Conservation (phyloP, 2,113 vertebrate species). For the Xenopus borealis region DNA sequence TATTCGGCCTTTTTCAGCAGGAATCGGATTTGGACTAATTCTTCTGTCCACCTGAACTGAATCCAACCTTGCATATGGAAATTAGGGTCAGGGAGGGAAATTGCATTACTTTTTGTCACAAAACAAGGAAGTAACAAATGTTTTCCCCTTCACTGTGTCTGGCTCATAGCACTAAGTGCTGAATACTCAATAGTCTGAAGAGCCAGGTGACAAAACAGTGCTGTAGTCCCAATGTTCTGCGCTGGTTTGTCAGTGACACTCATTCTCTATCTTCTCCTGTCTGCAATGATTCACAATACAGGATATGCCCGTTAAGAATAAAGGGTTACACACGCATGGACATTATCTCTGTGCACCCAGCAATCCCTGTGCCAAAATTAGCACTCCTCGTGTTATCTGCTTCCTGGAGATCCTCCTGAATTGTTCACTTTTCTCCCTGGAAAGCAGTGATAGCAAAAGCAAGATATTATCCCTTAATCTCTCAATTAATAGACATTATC, state of each 20-base stretch:
- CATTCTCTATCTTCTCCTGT: conserved; percentile 16
- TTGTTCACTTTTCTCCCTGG: conserved; percentile 28
- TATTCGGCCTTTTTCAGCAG: no score
- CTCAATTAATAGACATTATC: conserved; percentile 15
- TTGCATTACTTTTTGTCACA: no score
- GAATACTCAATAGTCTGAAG: neutral
- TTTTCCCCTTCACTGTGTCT: no score
- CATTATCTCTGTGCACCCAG: conserved; percentile 24
- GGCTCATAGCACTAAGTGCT: neutral
- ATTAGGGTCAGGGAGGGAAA: no score
- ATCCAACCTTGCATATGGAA: no score
- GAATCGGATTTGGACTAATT: no score
- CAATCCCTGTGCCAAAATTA: conserved; percentile 32
- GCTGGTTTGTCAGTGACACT: conserved; percentile 31
- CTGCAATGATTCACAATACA: conserved; percentile 32
- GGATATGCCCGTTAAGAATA: conserved; percentile 30
- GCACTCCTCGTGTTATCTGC: conserved; percentile 26
- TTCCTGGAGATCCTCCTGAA: conserved; percentile 20
- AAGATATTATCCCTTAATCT: conserved; percentile 40
- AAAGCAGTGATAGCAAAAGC: conserved; percentile 18
- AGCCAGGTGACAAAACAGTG: neutral
- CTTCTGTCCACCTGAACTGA: no score
- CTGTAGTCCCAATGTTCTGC: conserved; percentile 6
- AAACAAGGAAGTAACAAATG: no score
- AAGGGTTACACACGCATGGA: conserved; percentile 17